Conservation (phyloP, 2,888 invertebrate species). For the Spilarctia lutea region DNA sequence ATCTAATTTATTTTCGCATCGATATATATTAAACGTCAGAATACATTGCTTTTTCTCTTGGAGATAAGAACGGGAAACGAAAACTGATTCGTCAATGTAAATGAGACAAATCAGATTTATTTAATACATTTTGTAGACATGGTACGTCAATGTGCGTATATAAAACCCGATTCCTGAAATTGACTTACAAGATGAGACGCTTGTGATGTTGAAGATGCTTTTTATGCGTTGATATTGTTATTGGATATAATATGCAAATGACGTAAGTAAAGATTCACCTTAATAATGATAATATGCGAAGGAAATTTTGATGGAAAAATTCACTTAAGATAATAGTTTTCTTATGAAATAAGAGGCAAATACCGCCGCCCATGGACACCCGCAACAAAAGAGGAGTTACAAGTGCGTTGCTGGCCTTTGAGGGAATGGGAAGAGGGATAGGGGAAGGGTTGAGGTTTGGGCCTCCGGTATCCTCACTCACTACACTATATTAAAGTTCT, state of each 20-base stretch:
- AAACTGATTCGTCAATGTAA: slow-evolving; percentile 36
- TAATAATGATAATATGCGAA: neutral
- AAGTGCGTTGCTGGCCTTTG: too few relatives aligned
- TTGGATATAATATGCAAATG: neutral
- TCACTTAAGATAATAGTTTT: neutral
- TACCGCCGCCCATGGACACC: too few relatives aligned
- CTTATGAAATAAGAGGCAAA: too few relatives aligned
- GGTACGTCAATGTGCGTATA: slow-evolving; percentile 20
- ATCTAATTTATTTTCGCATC: slow-evolving; percentile 33
- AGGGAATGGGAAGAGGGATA: too few relatives aligned
- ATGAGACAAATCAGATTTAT: slow-evolving; percentile 23
- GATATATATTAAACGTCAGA: slow-evolving; percentile 37
- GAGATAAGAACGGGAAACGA: slow-evolving; percentile 23
- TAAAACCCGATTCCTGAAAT: slow-evolving; percentile 25
- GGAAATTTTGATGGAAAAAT: neutral
- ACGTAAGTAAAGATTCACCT: neutral
- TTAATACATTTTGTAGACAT: slow-evolving; percentile 19
- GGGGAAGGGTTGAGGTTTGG: too few relatives aligned
- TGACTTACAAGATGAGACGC: slow-evolving; percentile 8
- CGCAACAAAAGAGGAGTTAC: too few relatives aligned
- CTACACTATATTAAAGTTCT: too few relatives aligned
- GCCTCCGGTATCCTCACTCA: too few relatives aligned
- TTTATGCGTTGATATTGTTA: neutral
- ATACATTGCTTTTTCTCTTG: slow-evolving; percentile 37
- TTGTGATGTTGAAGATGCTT: slow-evolving; percentile 3